Evolutionary conservation across 2,797 vertebrate species (phyloP).

Genomic region (Sebastolobus alascanus): DNA sequence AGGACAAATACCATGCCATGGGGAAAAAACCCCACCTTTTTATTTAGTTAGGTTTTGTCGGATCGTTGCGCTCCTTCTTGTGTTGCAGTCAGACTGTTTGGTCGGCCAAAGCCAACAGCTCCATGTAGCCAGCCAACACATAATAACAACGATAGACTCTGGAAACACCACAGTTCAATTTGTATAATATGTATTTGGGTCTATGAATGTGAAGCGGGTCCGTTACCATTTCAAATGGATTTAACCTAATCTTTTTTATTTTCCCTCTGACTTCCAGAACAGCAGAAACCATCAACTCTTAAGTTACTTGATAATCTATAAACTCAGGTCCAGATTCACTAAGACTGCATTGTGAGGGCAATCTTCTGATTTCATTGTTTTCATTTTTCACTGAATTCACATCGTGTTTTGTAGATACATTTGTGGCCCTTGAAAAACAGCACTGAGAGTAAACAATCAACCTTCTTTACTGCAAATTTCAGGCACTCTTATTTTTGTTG

Average conservation of each 20-base stretch:
- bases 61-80: neutral
- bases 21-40: neutral
- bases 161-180: constrained; percentile 33
- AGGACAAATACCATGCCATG: constrained; percentile 13
- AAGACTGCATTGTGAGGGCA: neutral
- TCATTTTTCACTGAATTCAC: neutral
- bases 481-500: neutral
- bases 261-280: neutral
- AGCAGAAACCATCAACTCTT: constrained; percentile 9
- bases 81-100: constrained; percentile 17
- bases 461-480: neutral
- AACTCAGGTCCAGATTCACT: constrained; percentile 57
- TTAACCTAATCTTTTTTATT: neutral
- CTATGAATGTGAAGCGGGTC: constrained; percentile 43
- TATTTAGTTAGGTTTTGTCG: neutral
- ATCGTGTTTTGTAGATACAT: neutral
- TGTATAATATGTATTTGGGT: constrained; percentile 33
- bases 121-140: constrained; percentile 39
- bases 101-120: constrained; percentile 54
- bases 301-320: neutral
- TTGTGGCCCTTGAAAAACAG: neutral
- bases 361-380: neutral
- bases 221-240: neutral
- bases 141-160: neutral
- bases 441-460: neutral